phyloP scores from a whole-genome alignment of 2,797 vertebrate genomes.

The Ptychobarbus kaznakovi region DNA sequence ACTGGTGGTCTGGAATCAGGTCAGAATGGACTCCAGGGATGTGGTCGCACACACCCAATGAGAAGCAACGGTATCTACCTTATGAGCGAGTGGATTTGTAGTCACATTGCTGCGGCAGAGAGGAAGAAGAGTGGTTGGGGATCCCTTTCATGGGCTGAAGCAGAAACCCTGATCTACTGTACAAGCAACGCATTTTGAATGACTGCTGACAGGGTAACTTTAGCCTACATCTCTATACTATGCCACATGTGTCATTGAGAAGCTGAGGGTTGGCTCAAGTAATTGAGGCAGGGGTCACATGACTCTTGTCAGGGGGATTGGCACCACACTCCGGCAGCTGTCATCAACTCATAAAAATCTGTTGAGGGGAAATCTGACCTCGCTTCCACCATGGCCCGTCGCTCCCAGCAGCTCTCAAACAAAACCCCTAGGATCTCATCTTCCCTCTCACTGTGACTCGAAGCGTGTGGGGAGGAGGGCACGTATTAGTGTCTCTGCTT shows the following conservation, averaged over 20 bases:
- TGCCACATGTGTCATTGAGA: slow-evolving; percentile 59
- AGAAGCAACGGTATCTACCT: not conserved
- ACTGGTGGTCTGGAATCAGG: slow-evolving; percentile 49
- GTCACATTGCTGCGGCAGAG: not conserved
- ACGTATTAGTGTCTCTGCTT: slow-evolving; percentile 28
- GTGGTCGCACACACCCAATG: slow-evolving; percentile 24
- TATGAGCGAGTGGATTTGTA: not conserved
- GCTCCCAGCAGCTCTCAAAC: slow-evolving; percentile 55
- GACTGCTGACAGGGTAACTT: slow-evolving; percentile 46
- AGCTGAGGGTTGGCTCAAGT: slow-evolving; percentile 47
- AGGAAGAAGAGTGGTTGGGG: slow-evolving; percentile 10
- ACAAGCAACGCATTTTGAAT: slow-evolving; percentile 26
- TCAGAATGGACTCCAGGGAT: slow-evolving; percentile 50
- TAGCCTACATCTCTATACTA: slow-evolving; percentile 29
- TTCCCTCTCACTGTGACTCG: slow-evolving; percentile 26
- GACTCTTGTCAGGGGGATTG: slow-evolving; percentile 67
- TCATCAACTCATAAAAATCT: slow-evolving; percentile 69
- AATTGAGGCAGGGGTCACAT: slow-evolving; percentile 64
- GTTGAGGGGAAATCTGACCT: slow-evolving; percentile 71
- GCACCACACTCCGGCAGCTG: slow-evolving; percentile 72
- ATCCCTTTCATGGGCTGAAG: not conserved
- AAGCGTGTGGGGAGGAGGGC: slow-evolving; percentile 18
- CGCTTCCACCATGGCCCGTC: slow-evolving; percentile 39
- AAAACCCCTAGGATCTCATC: slow-evolving; percentile 52
- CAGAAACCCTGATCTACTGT: slow-evolving; percentile 8